Conservation (phyloP, 2,113 vertebrate genomes). For the Tetrax tetrax region DNA sequence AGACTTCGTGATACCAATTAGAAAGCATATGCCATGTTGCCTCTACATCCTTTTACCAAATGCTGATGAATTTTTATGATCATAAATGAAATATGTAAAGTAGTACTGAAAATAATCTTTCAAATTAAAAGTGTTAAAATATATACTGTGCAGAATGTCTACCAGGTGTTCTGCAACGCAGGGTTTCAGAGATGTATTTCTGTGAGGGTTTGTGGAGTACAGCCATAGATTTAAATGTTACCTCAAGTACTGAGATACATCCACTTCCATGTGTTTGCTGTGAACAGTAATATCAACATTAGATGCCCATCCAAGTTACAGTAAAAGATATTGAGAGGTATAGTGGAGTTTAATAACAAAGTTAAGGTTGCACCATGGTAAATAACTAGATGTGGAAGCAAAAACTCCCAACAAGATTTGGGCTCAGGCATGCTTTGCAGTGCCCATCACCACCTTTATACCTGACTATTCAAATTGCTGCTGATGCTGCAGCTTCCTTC, state of each 20-base stretch:
- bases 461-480: neutral
- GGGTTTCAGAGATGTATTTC: neutral
- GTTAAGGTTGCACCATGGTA: neutral
- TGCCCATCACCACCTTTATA: neutral
- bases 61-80: slow-evolving; percentile 33
- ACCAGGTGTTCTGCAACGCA: neutral
- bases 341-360: neutral
- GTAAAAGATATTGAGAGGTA: neutral
- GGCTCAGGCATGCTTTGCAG: neutral
- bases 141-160: neutral
- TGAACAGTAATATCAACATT: neutral
- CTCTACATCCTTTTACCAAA: slow-evolving; percentile 12
- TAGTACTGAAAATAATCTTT: slow-evolving; percentile 31
- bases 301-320: neutral
- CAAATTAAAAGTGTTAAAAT: slow-evolving; percentile 16
- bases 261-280: neutral
- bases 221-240: neutral
- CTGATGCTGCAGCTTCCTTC: neutral
- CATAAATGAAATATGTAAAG: slow-evolving; percentile 20
- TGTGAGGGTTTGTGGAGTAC: neutral
- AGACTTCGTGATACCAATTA: neutral
- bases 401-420: neutral
- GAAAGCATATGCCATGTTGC: slow-evolving; percentile 25
- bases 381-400: neutral
- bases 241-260: neutral